Evolutionary conservation across 2,797 vertebrate genomes (phyloP), one percentile per base, ranked within the genome.

Genomic region (Cheirogaleus major): DNA sequence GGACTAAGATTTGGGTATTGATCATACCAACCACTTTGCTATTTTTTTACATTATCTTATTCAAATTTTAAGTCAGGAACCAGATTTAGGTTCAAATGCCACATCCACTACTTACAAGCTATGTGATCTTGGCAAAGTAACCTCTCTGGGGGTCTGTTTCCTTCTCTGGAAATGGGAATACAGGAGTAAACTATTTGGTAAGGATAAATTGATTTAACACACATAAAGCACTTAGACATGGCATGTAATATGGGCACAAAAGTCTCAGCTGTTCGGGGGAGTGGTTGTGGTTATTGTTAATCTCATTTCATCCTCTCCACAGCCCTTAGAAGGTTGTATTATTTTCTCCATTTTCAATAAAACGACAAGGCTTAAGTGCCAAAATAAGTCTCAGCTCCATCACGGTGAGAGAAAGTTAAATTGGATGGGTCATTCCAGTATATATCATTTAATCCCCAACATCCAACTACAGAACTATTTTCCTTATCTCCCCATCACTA

Each of bases 391-490:
- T 95, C 23, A 85, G 9, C 22, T 32, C n/a, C 41, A 76, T 83
- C 45, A 83, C 57, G 20, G 23, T 89, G 70, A 89, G 67, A 87
- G 41, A 48, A 81, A 55, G 23, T 69, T 92, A 94, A 92, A 85
- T 8, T 83, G 30, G 12, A 61, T 43, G 57, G 25, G 15, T 76
- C 52, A 65, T 79, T 52, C 89, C 43, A 38, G 59, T 27, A 30
- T 32, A 20, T 41, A 35, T 35, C 20, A 65, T 59, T 86, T 67
- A 70, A 88, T 83, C 30, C 70, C 30, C 50, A 81, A 78, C 9
- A 75, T 72, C 12, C 14, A 89, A 23, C 17, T 95, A 6, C 10
- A 41, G 20, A 59, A 48, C 4, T 12, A 13, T 55, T 78, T 85
- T 4, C 41, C 7, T 65, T 48, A 45, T 78, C 22, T 80, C 25